phyloP scores from a whole-genome alignment of 1,140 invertebrate genomes.

The Caenorhabditis briggsae region DNA sequence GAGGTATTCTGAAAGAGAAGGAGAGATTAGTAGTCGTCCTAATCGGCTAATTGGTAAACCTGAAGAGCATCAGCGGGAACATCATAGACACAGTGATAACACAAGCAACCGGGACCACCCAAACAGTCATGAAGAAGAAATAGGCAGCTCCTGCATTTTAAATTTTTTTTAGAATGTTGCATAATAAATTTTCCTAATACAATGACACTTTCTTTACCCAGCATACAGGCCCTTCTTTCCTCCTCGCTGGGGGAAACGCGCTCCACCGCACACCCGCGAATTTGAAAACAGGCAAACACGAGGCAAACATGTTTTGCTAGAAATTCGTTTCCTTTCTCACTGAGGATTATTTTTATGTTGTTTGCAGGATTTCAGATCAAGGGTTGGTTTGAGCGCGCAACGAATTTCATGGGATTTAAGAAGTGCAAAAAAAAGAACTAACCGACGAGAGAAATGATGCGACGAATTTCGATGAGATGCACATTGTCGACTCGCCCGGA shows the following conservation, averaged over 20 bases:
- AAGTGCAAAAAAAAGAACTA: not conserved
- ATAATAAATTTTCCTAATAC: not conserved
- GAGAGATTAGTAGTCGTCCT: constrained; percentile 8
- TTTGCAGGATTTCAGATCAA: not conserved
- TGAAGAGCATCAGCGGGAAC: constrained; percentile 70
- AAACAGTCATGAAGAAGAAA: constrained; percentile 74
- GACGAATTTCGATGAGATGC: constrained; percentile 21
- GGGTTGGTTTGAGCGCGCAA: too few species aligned
- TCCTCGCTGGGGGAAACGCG: not conserved
- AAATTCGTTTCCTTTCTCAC: not conserved
- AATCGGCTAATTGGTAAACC: constrained; percentile 49
- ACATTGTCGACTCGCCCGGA: constrained; percentile 23
- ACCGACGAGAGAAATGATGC: constrained; percentile 31
- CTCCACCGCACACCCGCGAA: not conserved
- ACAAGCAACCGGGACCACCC: constrained; percentile 73
- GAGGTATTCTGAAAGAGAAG: constrained; percentile 67
- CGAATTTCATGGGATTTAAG: too few species aligned
- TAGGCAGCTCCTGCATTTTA: constrained; percentile 70
- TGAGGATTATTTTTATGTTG: not conserved
- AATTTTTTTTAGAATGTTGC: not conserved
- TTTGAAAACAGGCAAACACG: not conserved
- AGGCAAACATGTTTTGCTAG: not conserved
- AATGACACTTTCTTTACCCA: not conserved
- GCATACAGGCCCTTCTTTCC: not conserved
- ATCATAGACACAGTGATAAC: constrained; percentile 67